Evolutionary conservation across 2,797 vertebrate genomes (phyloP).

Genomic region (Chaetodon trifasciatus): DNA sequence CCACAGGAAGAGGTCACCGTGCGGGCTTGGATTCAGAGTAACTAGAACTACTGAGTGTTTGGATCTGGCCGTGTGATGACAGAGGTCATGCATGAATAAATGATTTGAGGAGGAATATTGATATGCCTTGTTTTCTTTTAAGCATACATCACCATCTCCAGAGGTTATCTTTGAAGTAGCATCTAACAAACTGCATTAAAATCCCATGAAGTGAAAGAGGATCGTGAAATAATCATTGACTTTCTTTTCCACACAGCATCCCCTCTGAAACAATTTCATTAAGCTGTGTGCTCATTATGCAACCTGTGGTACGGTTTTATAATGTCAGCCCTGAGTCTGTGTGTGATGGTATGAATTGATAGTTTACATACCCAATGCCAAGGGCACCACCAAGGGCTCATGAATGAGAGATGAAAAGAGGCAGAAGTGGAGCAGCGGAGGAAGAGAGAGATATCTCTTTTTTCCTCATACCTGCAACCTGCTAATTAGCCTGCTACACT

Average conservation of each 20-base stretch:
- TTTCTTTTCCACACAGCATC: constrained; percentile 57
- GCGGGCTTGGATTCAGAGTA: constrained; percentile 11
- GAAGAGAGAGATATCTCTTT: constrained; percentile 50
- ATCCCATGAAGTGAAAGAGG: constrained; percentile 41
- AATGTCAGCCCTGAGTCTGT: constrained; percentile 67
- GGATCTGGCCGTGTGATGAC: constrained; percentile 6
- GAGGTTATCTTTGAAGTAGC: constrained; percentile 31
- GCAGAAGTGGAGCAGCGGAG: constrained; percentile 68
- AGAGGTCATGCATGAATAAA: constrained; percentile 15
- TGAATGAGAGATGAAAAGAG: constrained; percentile 84
- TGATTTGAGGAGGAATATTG: constrained; percentile 17
- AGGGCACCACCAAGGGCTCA: constrained; percentile 83
- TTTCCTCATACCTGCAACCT: constrained; percentile 66
- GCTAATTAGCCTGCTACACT: constrained; percentile 78
- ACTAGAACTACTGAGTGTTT: constrained; percentile 3
- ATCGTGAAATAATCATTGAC: constrained; percentile 59
- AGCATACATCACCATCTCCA: constrained; percentile 11
- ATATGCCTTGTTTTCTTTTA: constrained; percentile 18
- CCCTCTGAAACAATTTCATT: constrained; percentile 76
- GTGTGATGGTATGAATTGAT: constrained; percentile 76
- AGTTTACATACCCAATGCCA: constrained; percentile 83
- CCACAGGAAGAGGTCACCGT: constrained; percentile 24
- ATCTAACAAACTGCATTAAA: constrained; percentile 33
- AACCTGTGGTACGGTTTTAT: constrained; percentile 66
- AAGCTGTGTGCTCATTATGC: constrained; percentile 72